A percentile compares a stretch with the other conserved stretches of the same genome.
These are phyloP conservation scores for Podocnemis expansa DNA, from an alignment of 2,113 vertebrate genomes.

Conservation along the genomic window DNA sequence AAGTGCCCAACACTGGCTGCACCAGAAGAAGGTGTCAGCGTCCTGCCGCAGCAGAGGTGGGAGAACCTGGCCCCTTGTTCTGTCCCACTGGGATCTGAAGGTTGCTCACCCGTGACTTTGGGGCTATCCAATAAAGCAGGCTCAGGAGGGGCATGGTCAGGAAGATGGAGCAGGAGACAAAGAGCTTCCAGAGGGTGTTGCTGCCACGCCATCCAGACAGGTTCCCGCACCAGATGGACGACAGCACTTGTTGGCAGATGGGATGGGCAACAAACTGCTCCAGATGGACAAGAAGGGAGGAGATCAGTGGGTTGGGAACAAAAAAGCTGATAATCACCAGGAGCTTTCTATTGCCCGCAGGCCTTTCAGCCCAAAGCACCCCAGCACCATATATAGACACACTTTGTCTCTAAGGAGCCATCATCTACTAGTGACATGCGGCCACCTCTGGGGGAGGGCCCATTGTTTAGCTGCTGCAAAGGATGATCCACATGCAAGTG, in stretches of 20 bases:
- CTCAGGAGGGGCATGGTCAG: constrained; percentile 89
- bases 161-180: constrained; percentile 86
- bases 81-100: too few relatives aligned
- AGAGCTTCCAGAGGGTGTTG: constrained; percentile 85
- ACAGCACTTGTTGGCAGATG: constrained; percentile 93
- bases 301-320: background rate
- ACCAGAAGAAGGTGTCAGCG: background rate
- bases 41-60: background rate
- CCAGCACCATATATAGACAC: too few relatives aligned
- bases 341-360: background rate
- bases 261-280: constrained; percentile 90
- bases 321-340: too few relatives aligned
- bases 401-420: background rate
- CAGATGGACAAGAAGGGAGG: too few relatives aligned
- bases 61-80: background rate
- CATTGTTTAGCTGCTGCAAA: background rate
- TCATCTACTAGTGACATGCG: background rate
- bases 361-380: background rate
- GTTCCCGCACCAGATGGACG: constrained; percentile 91
- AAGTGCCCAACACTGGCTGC: background rate
- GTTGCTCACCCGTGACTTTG: constrained; percentile 85
- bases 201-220: constrained; percentile 89
- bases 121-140: constrained; percentile 88
- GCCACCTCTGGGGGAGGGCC: background rate
- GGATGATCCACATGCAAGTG: background rate